Conservation (phyloP, 1,140 invertebrate genomes). For the Anthonomus grandis region DNA sequence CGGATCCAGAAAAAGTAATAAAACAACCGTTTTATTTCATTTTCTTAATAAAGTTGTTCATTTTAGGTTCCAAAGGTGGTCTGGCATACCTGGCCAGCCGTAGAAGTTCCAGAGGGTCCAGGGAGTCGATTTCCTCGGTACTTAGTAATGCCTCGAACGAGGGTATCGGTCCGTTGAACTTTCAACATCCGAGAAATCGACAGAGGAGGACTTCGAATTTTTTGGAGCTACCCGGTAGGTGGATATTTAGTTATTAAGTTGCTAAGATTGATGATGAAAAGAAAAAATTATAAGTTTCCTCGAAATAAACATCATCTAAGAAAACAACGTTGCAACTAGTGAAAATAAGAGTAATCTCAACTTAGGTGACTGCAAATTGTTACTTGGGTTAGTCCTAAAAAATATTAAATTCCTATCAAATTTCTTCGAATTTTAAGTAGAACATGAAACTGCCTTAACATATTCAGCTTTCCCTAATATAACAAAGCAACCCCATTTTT, state of each 20-base stretch:
- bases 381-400: no score
- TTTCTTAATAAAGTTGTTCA: not conserved
- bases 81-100: conserved; percentile 68
- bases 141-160: conserved; percentile 69
- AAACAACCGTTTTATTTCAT: not conserved
- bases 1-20: conserved; percentile 54
- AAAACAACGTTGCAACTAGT: no score
- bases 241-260: not conserved
- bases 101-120: conserved; percentile 67
- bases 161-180: conserved; percentile 74
- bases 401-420: no score
- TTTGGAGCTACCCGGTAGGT: conserved; percentile 76
- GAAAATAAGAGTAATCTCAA: no score
- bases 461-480: no score
- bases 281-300: no score
- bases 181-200: conserved; percentile 67
- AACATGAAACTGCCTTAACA: no score
- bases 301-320: no score
- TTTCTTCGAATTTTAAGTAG: no score
- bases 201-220: conserved; percentile 81
- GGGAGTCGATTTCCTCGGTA: conserved; percentile 65
- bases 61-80: conserved; percentile 51
- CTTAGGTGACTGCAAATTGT: no score
- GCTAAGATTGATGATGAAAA: no score
- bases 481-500: no score